These are phyloP conservation scores for Montipora capitata DNA, from an alignment of 92 coral and sea anemone genomes.

Conservation along the genomic window DNA sequence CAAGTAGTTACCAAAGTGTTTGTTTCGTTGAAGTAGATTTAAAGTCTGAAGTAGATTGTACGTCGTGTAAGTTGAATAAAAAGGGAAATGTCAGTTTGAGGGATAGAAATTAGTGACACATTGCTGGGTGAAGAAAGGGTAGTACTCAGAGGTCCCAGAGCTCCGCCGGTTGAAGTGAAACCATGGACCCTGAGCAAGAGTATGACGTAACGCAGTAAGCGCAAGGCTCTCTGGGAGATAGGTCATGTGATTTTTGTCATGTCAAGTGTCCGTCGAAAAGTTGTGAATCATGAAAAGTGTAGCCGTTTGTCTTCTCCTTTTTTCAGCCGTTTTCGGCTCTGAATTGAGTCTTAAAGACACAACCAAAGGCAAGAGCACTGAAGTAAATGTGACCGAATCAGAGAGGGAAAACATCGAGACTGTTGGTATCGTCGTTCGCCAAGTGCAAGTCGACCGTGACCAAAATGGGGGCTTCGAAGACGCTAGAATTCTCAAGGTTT, in stretches of 20 bases:
- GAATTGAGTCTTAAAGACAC: conserved; percentile 16
- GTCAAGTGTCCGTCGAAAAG: neutral
- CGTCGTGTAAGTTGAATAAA: too few relatives aligned
- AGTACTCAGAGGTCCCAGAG: too few relatives aligned
- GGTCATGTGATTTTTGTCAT: too few relatives aligned
- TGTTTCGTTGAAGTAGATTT: too few relatives aligned
- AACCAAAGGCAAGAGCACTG: conserved; percentile 20
- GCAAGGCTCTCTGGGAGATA: too few relatives aligned
- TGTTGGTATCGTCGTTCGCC: conserved; percentile 64
- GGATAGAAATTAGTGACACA: too few relatives aligned
- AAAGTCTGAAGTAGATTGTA: too few relatives aligned
- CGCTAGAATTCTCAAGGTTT: conserved; percentile 74
- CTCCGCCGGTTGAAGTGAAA: neutral
- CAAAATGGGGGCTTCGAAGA: conserved; percentile 78
- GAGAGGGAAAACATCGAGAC: conserved; percentile 58
- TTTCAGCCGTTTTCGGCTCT: conserved; percentile 20
- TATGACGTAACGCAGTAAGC: too few relatives aligned
- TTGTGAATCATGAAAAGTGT: neutral
- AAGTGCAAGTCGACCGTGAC: conserved; percentile 70
- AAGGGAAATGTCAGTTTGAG: too few relatives aligned
- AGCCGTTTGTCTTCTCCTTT: conserved; percentile 32
- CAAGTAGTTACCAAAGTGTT: too few relatives aligned
- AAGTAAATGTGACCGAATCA: conserved; percentile 65
- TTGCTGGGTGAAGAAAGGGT: too few relatives aligned
- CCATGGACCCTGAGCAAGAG: too few relatives aligned